Conservation (phyloP, 2,797 vertebrate genomes). For the Sebastes steindachneri region DNA sequence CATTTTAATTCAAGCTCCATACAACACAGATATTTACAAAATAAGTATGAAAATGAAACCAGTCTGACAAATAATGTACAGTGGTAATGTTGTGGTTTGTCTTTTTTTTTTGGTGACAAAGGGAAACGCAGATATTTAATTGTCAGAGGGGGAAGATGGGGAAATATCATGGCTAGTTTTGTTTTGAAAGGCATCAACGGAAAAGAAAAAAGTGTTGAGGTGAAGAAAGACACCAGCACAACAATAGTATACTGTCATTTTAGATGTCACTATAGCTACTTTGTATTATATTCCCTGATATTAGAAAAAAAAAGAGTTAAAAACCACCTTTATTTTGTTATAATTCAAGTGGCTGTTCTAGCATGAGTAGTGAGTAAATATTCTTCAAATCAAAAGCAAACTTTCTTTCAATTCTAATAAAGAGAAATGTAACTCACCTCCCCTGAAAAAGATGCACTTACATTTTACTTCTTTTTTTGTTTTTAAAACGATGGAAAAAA, state of each 20-base stretch:
- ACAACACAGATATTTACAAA: slow-evolving; percentile 99
- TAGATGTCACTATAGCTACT: slow-evolving; percentile 69
- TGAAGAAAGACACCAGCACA: slow-evolving; percentile 69
- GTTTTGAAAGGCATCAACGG: slow-evolving; percentile 80
- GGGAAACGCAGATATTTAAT: slow-evolving; percentile 60
- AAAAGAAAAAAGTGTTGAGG: slow-evolving; percentile 62
- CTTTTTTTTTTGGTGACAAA: slow-evolving; percentile 60
- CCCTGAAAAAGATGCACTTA: slow-evolving; percentile 50
- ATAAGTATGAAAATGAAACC: slow-evolving; percentile 95
- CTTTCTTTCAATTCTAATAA: slow-evolving; percentile 68
- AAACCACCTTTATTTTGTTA: slow-evolving; percentile 61
- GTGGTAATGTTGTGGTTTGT: slow-evolving; percentile 88
- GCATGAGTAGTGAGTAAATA: slow-evolving; percentile 52
- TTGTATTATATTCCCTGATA: slow-evolving; percentile 84
- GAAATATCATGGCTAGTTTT: slow-evolving; percentile 70
- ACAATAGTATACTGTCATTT: slow-evolving; percentile 62
- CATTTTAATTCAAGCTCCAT: slow-evolving; percentile 99
- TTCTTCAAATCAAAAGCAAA: slow-evolving; percentile 71
- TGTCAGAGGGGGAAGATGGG: slow-evolving; percentile 65
- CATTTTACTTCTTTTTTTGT: slow-evolving; percentile 50
- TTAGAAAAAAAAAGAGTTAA: slow-evolving; percentile 75
- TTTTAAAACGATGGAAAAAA: slow-evolving; percentile 40
- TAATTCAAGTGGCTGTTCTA: slow-evolving; percentile 60
- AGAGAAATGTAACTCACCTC: slow-evolving; percentile 77
- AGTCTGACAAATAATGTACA: slow-evolving; percentile 92